Base-by-base conservation (phyloP, 2,888 invertebrate genomes). In the Sarcophaga subvicina region DNA sequence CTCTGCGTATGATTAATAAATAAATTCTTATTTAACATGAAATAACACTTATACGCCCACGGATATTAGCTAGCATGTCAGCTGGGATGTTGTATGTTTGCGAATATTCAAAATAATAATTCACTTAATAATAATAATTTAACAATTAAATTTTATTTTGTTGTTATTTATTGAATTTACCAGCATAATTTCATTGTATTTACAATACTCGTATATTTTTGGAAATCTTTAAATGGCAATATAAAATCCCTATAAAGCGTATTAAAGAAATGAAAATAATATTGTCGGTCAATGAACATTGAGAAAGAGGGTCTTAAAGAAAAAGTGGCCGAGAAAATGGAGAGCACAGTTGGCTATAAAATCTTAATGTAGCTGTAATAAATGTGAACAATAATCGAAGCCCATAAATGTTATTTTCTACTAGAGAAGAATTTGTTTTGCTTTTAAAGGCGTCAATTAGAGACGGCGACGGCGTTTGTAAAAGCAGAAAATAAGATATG, bases 311-410 rank as follows among this genome's bases (percentile, higher is more conserved):
- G 8, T 64, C 17, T 11, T 12, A 60, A 11, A 45, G 22, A 12
- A 11, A n/a, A 3, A 20, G n/a, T 49, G 11, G 17, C 14, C 0
- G 2, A 59, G 5, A 3, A 27, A 37, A 37, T 2, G 62, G 20
- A 11, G 22, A n/a, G 59, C 2, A 17, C 2, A n/a, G 59, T 17
- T 14, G 59, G 20, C 49, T 14, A 59, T 62, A 66, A 70, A 63
- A 14, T 59, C 64, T 75, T 76, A 71, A 86, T 85, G 70, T 54
- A 49, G 45, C 22, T 54, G 62, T 78, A 62, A 66, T 67, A 75
- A 60, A 86, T 76, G 79, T 76, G 66, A 69, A 82, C 71, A 71
- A 80, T 86, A 83, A 78, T 72, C 67, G 72, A 25, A 59, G 60
- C 49, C 49, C 75, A 79, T 67, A 79, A 83, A 72, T 67, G 76